Percentiles rank a stretch among this genome's conserved stretches.
Evolutionary conservation across 2,888 invertebrate genomes (phyloP).

Genomic region (Dicranocentrus wangi): DNA sequence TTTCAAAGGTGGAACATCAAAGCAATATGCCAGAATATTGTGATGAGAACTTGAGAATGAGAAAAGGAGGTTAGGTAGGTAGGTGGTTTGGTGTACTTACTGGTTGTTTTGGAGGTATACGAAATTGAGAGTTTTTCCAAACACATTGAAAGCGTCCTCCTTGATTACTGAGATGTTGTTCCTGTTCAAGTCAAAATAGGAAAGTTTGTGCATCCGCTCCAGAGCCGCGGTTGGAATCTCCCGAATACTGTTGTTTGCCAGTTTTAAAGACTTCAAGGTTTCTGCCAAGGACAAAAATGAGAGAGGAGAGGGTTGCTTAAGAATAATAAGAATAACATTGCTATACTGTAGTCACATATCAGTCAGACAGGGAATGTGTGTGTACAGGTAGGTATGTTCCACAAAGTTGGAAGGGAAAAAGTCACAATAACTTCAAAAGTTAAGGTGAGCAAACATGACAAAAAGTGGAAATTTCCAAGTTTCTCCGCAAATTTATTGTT

Average conservation of each 20-base stretch:
- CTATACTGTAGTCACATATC: not conserved
- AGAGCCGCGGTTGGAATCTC: conserved; percentile 89
- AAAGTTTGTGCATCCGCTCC: conserved; percentile 87
- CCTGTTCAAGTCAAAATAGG: conserved; percentile 89
- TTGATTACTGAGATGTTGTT: conserved; percentile 89
- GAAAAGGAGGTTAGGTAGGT: no score
- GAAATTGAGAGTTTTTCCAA: conserved; percentile 93
- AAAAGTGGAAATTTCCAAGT: no score
- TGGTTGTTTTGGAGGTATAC: conserved; percentile 92
- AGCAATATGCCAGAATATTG: no score
- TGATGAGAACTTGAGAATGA: no score
- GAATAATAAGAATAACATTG: no score
- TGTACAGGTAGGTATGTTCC: no score
- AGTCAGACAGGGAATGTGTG: no score
- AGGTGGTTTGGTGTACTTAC: conserved; percentile 80
- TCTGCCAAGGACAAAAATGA: conserved; percentile 81
- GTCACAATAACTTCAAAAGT: no score
- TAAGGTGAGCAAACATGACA: no score
- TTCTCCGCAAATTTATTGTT: no score
- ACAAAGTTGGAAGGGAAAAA: no score
- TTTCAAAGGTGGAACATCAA: no score
- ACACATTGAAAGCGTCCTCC: conserved; percentile 87
- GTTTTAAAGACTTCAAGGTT: conserved; percentile 89
- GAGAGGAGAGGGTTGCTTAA: not conserved
- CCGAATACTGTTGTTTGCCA: conserved; percentile 91